A percentile compares a stretch with the other conserved stretches of the same genome.
phyloP scores from a whole-genome alignment of 2,888 invertebrate species.

The Euzophera pinguis region DNA sequence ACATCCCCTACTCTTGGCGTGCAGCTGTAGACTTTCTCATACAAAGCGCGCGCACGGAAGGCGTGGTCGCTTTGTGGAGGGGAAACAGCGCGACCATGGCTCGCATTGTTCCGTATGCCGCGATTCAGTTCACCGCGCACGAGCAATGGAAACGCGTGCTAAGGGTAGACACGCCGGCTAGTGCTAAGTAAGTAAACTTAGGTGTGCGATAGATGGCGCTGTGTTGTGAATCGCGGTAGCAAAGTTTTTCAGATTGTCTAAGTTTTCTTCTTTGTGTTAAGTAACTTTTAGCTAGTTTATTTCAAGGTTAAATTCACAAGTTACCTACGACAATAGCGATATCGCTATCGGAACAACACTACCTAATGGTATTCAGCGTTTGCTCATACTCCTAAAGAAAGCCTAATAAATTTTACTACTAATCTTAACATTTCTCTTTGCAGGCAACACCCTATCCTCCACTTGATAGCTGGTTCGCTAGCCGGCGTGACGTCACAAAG shows the following conservation, averaged over 20 bases:
- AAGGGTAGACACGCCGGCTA: conserved; percentile 80
- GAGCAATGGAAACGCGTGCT: conserved; percentile 96
- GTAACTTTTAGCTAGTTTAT: no score
- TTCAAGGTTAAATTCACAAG: no score
- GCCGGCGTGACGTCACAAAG: conserved; percentile 98
- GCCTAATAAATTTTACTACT: no score
- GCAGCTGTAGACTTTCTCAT: conserved; percentile 85
- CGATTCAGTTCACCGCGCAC: conserved; percentile 98
- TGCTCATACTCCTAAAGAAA: no score
- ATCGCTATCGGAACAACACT: no score
- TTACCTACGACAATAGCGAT: no score
- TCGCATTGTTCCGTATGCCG: conserved; percentile 97
- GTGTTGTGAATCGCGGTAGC: not conserved
- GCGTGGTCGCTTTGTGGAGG: conserved; percentile 93
- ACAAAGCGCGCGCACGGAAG: conserved; percentile 86
- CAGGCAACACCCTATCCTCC: conserved; percentile 62
- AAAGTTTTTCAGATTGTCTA: no score
- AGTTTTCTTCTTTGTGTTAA: no score
- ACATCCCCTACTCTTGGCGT: conserved; percentile 85
- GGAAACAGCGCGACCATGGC: conserved; percentile 99
- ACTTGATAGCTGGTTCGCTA: conserved; percentile 94
- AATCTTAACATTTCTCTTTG: not conserved
- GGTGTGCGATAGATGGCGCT: not conserved
- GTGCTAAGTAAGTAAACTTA: conserved; percentile 45
- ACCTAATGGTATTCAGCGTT: no score